These are phyloP conservation scores for Spongilla lacustris DNA, from an alignment of 37 sponge, comb jelly and placozoan genomes.

Conservation along the genomic window DNA sequence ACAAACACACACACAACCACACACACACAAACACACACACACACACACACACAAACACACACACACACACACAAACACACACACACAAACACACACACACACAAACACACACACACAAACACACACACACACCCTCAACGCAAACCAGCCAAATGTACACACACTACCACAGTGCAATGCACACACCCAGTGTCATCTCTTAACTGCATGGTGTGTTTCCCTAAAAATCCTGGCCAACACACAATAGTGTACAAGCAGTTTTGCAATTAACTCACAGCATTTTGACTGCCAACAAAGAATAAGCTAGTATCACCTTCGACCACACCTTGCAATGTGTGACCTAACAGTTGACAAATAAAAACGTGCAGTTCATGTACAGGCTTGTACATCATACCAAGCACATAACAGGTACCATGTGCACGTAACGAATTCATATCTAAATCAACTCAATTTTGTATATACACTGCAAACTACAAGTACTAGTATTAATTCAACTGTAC, in stretches of 20 bases:
- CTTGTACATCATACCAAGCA: no score
- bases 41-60: not conserved
- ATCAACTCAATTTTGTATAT: not conserved
- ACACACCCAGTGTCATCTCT: no score
- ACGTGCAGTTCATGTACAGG: not conserved
- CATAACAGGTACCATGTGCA: no score
- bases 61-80: not conserved
- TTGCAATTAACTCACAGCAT: conserved; percentile 47
- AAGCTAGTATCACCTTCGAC: conserved; percentile 19
- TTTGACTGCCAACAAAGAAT: conserved; percentile 69
- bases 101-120: not conserved
- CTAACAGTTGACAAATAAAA: not conserved
- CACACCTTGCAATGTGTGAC: not conserved
- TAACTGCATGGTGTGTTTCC: not conserved
- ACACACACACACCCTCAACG: not conserved
- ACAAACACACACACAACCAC: not conserved
- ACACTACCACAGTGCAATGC: no score
- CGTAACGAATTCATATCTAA: not conserved
- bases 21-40: not conserved
- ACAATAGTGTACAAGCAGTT: not conserved
- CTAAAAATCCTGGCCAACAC: not conserved
- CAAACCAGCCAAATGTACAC: not conserved
- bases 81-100: not conserved
- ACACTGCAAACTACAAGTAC: not conserved
- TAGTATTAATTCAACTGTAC: no score